Conservation (phyloP, 2,113 vertebrate genomes). For the Oryzias celebensis region DNA sequence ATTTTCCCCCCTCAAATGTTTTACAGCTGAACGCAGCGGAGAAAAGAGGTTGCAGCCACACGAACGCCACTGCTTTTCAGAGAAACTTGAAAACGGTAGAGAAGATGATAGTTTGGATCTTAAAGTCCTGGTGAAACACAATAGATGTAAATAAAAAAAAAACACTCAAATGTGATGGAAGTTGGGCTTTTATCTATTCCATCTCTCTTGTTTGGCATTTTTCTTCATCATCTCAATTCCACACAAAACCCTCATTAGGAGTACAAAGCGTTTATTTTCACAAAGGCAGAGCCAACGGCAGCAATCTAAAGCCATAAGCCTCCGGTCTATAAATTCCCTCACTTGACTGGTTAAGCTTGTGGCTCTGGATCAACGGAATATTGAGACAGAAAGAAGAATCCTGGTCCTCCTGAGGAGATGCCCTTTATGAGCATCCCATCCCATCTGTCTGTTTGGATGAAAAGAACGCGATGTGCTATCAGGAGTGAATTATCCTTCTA, state of each 20-base stretch:
- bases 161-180: conserved; percentile 1
- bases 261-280: conserved; percentile 70
- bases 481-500: conserved; percentile 22
- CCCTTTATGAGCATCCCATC: conserved; percentile 14
- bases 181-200: conserved; percentile 36
- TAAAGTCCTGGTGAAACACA: too few relatives aligned
- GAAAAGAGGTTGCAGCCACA: conserved; percentile 8
- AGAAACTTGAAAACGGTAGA: conserved; percentile 29
- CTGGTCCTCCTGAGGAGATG: conserved; percentile 25
- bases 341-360: conserved; percentile 66
- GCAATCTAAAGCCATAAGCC: conserved; percentile 74
- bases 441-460: conserved; percentile 16
- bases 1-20: conserved; percentile 70
- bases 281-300: conserved; percentile 70
- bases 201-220: conserved; percentile 13
- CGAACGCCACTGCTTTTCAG: conserved; percentile 44
- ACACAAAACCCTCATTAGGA: conserved; percentile 43
- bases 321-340: conserved; percentile 71
- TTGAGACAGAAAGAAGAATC: conserved; percentile 44
- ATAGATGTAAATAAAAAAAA: too few relatives aligned
- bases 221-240: conserved; percentile 10
- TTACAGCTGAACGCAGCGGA: conserved; percentile 72
- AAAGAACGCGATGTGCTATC: conserved; percentile 2
- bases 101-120: conserved; percentile 7
- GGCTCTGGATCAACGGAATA: conserved; percentile 60